phyloP scores from a whole-genome alignment of 2,797 vertebrate species.

The Yasuhikotakia modesta region DNA sequence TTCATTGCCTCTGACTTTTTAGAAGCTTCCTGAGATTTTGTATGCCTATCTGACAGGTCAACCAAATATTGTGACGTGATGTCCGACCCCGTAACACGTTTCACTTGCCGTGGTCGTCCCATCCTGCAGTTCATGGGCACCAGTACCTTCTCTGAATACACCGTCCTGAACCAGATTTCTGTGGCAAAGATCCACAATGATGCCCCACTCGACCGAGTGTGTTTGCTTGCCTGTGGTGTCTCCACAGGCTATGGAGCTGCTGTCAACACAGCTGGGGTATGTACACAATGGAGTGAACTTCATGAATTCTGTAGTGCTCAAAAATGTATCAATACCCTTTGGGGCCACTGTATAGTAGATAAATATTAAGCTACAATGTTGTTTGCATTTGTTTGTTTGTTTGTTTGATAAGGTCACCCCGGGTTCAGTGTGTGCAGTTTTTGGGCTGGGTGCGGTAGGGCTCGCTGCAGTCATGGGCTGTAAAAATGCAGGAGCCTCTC shows the following conservation, averaged over 20 bases:
- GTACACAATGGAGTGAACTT: neutral
- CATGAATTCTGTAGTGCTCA: neutral
- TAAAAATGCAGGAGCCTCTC: conserved; percentile 85
- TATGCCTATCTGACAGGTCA: conserved; percentile 59
- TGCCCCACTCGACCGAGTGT: conserved; percentile 92
- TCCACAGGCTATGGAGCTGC: conserved; percentile 92
- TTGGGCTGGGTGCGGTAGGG: conserved; percentile 92
- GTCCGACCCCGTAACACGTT: conserved; percentile 80
- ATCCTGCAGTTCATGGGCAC: conserved; percentile 91
- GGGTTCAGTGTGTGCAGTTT: conserved; percentile 89
- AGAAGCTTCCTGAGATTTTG: neutral
- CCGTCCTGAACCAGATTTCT: conserved; percentile 86
- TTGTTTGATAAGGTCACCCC: conserved; percentile 81
- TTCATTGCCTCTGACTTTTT: neutral
- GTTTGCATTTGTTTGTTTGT: neutral
- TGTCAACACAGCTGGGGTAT: conserved; percentile 90
- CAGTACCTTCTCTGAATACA: conserved; percentile 95
- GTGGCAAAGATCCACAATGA: conserved; percentile 87
- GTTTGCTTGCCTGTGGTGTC: conserved; percentile 91
- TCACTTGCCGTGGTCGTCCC: conserved; percentile 87
- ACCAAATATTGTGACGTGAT: conserved; percentile 69
- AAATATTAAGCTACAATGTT: neutral
- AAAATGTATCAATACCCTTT: neutral
- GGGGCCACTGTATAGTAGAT: neutral
- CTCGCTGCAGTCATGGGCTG: conserved; percentile 96